Conservation (phyloP, 2,888 invertebrate genomes). For the Nymphalis polychloros region DNA sequence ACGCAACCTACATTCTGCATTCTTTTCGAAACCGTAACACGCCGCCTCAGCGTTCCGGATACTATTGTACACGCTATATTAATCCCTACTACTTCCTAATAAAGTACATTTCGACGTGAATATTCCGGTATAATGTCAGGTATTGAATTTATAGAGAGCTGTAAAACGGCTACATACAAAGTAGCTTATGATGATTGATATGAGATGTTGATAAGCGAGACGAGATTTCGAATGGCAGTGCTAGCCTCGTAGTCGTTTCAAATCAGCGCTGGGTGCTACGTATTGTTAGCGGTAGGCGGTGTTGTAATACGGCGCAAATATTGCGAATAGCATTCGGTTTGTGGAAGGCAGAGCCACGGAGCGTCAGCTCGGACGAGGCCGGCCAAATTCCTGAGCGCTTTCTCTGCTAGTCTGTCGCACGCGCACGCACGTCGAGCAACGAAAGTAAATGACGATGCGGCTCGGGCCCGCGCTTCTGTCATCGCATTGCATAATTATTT, state of each 20-base stretch:
- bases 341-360: conserved; percentile 24
- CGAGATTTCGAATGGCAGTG: conserved; percentile 31
- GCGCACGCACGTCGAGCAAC: conserved; percentile 60
- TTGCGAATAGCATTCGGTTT: conserved; percentile 29
- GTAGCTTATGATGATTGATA: conserved; percentile 54
- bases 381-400: conserved; percentile 79
- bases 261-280: conserved; percentile 11
- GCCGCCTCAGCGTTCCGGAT: conserved; percentile 79
- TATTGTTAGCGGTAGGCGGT: conserved; percentile 22
- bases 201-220: conserved; percentile 49
- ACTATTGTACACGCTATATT: conserved; percentile 66
- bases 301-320: conserved; percentile 23
- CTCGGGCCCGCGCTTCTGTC: conserved; percentile 62
- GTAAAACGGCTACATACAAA: conserved; percentile 58
- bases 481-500: conserved; percentile 77
- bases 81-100: conserved; percentile 65
- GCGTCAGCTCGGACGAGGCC: conserved; percentile 44
- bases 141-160: conserved; percentile 76
- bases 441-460: conserved; percentile 72
- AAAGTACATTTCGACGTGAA: conserved; percentile 66
- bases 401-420: conserved; percentile 62
- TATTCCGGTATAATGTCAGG: conserved; percentile 57
- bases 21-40: conserved; percentile 82
- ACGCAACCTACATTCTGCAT: conserved; percentile 80
- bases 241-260: conserved; percentile 16